Evolutionary conservation across 2,888 invertebrate species (phyloP).

Genomic region (Spialia ferax): DNA sequence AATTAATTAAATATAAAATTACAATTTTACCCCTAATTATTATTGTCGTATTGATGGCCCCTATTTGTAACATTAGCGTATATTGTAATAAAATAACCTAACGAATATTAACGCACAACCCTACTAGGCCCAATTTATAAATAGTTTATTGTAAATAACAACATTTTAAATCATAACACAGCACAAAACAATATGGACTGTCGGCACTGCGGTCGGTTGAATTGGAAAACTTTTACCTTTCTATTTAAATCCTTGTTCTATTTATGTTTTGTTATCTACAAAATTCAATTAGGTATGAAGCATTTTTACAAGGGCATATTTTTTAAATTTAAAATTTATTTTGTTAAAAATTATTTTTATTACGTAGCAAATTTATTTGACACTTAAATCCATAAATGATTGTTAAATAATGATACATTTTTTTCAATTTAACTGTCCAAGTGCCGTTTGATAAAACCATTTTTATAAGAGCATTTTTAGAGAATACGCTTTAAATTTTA

Average conservation of each 20-base stretch:
- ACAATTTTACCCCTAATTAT: not conserved
- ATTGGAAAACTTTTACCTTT: no score
- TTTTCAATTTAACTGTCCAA: conserved; percentile 26
- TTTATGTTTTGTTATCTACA: no score
- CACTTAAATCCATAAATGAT: not conserved
- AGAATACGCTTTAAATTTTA: conserved; percentile 25
- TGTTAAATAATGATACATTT: not conserved
- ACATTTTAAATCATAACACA: conserved; percentile 37
- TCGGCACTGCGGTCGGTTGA: no score
- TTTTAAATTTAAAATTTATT: no score
- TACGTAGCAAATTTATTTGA: not conserved
- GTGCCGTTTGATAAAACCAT: conserved; percentile 13
- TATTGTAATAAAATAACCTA: conserved; percentile 20
- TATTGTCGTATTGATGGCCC: not conserved
- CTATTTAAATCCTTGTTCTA: no score
- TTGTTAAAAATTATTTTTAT: no score
- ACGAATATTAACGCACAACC: conserved; percentile 71
- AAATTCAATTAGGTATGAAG: no score
- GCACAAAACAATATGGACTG: no score
- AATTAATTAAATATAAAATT: not conserved
- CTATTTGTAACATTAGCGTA: not conserved
- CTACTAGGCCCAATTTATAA: conserved; percentile 53
- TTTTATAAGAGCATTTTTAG: conserved; percentile 40
- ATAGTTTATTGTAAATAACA: no score
- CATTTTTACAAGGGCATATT: no score